Conservation (phyloP, 1,140 invertebrate genomes). For the Drosophila mauritiana region DNA sequence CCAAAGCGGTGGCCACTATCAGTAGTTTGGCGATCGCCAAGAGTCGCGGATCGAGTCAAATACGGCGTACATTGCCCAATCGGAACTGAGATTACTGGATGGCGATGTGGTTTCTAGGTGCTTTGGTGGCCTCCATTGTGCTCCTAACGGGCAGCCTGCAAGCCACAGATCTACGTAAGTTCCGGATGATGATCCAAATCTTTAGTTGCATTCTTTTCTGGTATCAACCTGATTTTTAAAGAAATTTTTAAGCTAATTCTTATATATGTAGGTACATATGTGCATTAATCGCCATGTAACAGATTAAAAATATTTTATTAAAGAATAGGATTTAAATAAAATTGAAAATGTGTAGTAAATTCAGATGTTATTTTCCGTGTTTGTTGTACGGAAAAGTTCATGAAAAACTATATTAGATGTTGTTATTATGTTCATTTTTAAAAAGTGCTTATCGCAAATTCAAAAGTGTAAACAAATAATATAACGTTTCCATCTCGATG, state of each 20-base stretch:
- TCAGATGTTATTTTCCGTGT: no score
- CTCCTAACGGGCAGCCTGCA: constrained; percentile 21
- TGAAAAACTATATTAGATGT: background rate
- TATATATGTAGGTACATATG: no score
- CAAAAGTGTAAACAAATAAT: background rate
- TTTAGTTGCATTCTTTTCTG: no score
- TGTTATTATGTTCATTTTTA: background rate
- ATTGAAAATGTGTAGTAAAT: no score
- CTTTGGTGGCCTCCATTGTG: constrained; percentile 6
- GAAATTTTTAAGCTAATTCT: no score
- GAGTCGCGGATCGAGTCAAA: constrained; percentile 27
- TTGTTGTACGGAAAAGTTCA: no score
- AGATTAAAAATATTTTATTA: no score
- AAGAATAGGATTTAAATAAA: no score
- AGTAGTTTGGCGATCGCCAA: constrained; percentile 51
- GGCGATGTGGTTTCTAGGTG: constrained; percentile 36
- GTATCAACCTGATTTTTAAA: background rate
- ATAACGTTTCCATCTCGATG: background rate
- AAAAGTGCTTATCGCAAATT: background rate
- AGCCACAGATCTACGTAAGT: constrained; percentile 61
- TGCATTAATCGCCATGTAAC: no score
- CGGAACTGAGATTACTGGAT: constrained; percentile 12
- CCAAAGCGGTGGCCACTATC: constrained; percentile 50
- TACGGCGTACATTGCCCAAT: constrained; percentile 29
- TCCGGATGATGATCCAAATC: no score